Evolutionary conservation across 2,797 vertebrate species (phyloP), one percentile per base, ranked within the genome.

Genomic region (Tiaroga cobitis): DNA sequence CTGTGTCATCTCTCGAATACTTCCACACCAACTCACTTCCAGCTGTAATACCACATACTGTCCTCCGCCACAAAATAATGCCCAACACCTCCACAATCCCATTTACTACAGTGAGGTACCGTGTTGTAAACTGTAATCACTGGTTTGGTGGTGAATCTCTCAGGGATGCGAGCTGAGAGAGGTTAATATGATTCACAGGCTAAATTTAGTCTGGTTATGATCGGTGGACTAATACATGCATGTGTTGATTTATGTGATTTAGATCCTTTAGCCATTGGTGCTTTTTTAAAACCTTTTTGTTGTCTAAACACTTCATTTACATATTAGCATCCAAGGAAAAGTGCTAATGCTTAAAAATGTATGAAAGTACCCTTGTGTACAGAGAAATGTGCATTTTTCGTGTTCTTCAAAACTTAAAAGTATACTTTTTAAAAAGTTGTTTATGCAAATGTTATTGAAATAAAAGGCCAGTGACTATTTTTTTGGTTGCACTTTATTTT

Each of bases 211-310:
- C 46, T 26, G 51, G 86, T 82, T 51, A 65, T 61, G 65, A 21
- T 54, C 59, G 46, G 6, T 7, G 39, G 69, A 85, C 41, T 82
- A 69, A 43, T 80, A 10, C 54, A 56, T 70, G 72, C 43, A 41
- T 82, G 86, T 85, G 82, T 67, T 85, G 85, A 86, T 80, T 82
- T 68, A 78, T 77, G 80, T 83, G 85, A 86, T 80, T 82, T 73
- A 74, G 81, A 7, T 15, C 24, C 24, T 73, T 83, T 77, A 83
- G 76, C 34, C 49, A 69, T 19, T 81, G 84, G 26, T 61, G 21
- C 84, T 46, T 82, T 78, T 59, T n/a, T 9, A 16, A 79, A 77
- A 39, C 29, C 8, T 0, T 26, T 7, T 18, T 49, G 4, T 49
- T 74, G 43, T 11, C 26, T 74, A 74, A 74, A 51, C 16, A 51